Conservation (phyloP, 2,888 invertebrate genomes). For the Cantharis flavilabris region DNA sequence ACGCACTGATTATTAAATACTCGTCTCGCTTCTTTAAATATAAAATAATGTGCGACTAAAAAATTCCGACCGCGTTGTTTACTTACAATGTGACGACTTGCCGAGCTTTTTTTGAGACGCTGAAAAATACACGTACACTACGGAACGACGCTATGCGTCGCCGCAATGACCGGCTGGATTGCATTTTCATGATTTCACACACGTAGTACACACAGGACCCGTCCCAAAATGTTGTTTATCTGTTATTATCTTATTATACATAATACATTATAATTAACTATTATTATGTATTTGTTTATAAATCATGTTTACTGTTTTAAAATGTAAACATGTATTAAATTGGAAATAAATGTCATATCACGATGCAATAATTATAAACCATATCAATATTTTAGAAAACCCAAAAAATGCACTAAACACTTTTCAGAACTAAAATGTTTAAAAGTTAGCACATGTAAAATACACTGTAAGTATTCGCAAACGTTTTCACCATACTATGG, state of each 20-base stretch:
- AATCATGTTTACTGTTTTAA: neutral
- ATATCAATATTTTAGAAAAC: too few species aligned
- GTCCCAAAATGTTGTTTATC: neutral
- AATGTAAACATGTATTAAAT: neutral
- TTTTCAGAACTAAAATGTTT: too few species aligned
- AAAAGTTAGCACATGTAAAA: too few species aligned
- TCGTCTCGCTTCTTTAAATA: neutral
- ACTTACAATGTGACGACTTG: neutral
- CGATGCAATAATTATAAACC: neutral
- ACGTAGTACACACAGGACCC: neutral
- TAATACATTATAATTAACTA: neutral
- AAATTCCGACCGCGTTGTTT: neutral
- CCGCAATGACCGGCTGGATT: neutral
- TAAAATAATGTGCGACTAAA: neutral
- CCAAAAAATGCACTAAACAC: too few species aligned
- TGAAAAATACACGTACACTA: neutral
- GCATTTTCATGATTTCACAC: neutral
- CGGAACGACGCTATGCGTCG: constrained; percentile 4
- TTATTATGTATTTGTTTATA: neutral
- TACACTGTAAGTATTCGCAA: too few species aligned
- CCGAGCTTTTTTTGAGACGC: neutral
- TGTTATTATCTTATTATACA: neutral
- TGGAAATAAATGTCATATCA: neutral
- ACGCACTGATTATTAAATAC: neutral
- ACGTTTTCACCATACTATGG: too few species aligned